Base-by-base conservation (phyloP, 53 echinoderm and acorn worm genomes). In the Holothuria leucospilota region DNA sequence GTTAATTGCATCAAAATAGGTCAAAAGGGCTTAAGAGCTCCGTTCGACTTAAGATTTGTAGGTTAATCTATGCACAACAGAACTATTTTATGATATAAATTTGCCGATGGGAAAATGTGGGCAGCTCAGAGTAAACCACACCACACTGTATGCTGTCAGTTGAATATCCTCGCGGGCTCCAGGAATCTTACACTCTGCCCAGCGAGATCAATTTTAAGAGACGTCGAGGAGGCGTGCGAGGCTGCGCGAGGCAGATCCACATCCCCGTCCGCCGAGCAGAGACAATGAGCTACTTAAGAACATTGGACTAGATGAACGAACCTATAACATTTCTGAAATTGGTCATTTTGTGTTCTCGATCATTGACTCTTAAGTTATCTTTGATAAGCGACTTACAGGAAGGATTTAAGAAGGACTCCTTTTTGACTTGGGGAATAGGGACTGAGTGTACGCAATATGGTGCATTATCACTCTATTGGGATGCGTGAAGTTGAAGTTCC, bases 1-100 rank as follows among this genome's bases (percentile, higher is more conserved):
- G 72, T 72, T 72, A 72, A 72, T 72, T 72, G 72, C 72, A 72
- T 72, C 40, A 72, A 72, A 72, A 72, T 72, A 72, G 72, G 72
- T 72, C 72, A 72, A 72, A 72, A 72, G 72, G 49, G 49, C 72
- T 72, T 72, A 39, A 39, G 49, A 72, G 72, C 40, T 72, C 20
- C 49, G 72, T 72, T 72, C n/a, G 72, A 72, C 21, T 49, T n/a
- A 41, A 49, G 72, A 72, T 72, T 72, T 72, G 72, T 72, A 72
- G 72, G 72, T 72, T 72, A 72, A 72, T 72, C 72, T 72, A 72
- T 72, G 72, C 72, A 72, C 72, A 72, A 40, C 72, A 72, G 72
- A 72, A 72, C 41, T 72, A 40, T 72, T 72, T 64, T 72, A 72
- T 72, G 72, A 72, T 72, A 72, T 72, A 42, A 72, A 42, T 40